These are phyloP conservation scores for Escarpia spicata DNA, from an alignment of 2,888 invertebrate genomes.

Conservation along the genomic window DNA sequence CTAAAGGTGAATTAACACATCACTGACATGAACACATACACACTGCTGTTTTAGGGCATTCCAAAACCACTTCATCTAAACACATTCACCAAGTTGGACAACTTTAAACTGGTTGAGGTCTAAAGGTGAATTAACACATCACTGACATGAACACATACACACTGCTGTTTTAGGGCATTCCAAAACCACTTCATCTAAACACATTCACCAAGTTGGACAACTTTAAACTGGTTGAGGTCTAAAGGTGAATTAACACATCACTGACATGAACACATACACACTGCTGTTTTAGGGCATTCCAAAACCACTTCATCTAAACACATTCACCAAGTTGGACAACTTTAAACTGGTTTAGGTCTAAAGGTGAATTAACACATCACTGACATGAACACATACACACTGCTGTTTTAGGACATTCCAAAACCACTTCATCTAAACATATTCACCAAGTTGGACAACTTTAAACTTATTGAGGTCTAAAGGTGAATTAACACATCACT, in stretches of 20 bases:
- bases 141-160: not conserved
- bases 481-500: not conserved
- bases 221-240: too few species aligned
- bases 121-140: not conserved
- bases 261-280: too few species aligned
- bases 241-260: too few species aligned
- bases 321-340: not conserved
- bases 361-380: not conserved
- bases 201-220: too few species aligned
- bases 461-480: not conserved
- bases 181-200: slow-evolving; percentile 33
- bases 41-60: slow-evolving; percentile 37
- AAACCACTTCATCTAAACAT: slow-evolving; percentile 25
- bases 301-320: too few species aligned
- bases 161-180: slow-evolving; percentile 37
- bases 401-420: slow-evolving; percentile 38
- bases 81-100: not conserved
- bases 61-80: slow-evolving; percentile 28
- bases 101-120: not conserved
- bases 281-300: too few species aligned
- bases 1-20: too few species aligned
- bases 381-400: not conserved
- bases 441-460: not conserved
- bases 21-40: not conserved
- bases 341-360: not conserved